Evolutionary conservation across 2,888 invertebrate species (phyloP), one percentile per base, ranked within the genome.

Genomic region (Hipparchia semele): DNA sequence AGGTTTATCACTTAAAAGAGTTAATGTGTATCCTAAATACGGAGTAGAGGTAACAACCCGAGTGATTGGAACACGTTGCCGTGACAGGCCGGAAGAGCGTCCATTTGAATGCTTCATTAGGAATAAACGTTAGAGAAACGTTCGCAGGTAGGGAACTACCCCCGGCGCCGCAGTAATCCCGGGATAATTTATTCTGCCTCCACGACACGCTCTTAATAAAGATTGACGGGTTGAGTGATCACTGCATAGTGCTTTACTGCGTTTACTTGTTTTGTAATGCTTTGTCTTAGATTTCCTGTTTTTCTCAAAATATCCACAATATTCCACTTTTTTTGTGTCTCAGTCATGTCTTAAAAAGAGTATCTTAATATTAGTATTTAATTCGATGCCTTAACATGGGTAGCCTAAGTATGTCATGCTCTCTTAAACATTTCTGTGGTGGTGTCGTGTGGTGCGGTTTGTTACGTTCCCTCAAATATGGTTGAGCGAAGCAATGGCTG

Each of bases 161-260:
- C 59, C 59, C 10, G 12, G 1, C 59, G 59, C 59, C 59, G 12
- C 59, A 39, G 8, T 70, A 73, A 66, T 70, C 56, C 54, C 45
- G 51, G 46, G 70, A 60, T 59, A 74, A 74, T 74, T 72, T 67
- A 74, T 65, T 59, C 49, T 56, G 49, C 65, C 61, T n/a, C 56
- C 68, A 68, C 12, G 56, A 70, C 72, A 62, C 58, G 66, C 45
- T 65, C 67, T 54, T 72, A 68, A 74, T 74, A 68, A 67, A 74
- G 74, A 74, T 58, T 56, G 72, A 56, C 72, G 45, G 58, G 33
- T 56, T 72, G 72, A 74, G 61, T 72, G 72, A 74, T 61, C 60
- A 56, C 66, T n/a, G 33, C 7, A 39, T 56, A 39, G 33, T 45
- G 56, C 23, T 59, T 59, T 59, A 59, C 13, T 13, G 13, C 56